phyloP scores from a whole-genome alignment of 2,888 invertebrate genomes.

The Drosophila mercatorum region DNA sequence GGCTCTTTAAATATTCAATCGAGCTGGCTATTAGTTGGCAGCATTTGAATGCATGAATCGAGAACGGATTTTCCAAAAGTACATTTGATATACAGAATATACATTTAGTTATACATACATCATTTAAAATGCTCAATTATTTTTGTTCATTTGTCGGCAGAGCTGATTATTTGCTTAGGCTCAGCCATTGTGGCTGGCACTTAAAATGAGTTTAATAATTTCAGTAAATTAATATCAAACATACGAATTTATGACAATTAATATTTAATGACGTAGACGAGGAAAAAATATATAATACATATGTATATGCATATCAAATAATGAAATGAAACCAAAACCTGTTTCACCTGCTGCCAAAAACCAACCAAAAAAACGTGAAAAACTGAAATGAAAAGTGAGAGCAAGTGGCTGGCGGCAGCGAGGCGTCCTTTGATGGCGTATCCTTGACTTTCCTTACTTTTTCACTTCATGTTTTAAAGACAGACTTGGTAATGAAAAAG shows the following conservation, averaged over 20 bases:
- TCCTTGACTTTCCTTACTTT: conserved; percentile 79
- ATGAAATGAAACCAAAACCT: conserved; percentile 14
- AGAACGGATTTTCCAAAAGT: conserved; percentile 9
- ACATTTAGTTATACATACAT: not conserved
- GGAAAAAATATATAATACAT: not conserved
- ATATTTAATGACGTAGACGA: conserved; percentile 18
- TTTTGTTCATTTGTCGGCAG: not conserved
- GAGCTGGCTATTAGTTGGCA: conserved; percentile 5
- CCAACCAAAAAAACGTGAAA: conserved; percentile 11
- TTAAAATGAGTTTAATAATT: conserved; percentile 30
- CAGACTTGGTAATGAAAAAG: conserved; percentile 71
- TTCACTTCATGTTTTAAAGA: conserved; percentile 63
- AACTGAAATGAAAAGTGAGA: conserved; percentile 74
- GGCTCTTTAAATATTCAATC: not conserved
- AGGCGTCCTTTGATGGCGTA: conserved; percentile 65
- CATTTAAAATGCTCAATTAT: conserved; percentile 21
- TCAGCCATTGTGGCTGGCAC: conserved; percentile 18
- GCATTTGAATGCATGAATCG: not conserved
- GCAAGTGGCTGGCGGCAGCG: conserved; percentile 57
- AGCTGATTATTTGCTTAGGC: conserved; percentile 18
- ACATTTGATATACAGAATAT: conserved; percentile 9
- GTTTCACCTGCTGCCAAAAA: conserved; percentile 9
- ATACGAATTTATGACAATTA: conserved; percentile 13
- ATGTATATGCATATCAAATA: not conserved
- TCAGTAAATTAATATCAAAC: conserved; percentile 12